A percentile compares a stretch with the other conserved stretches of the same genome.
Conservation (phyloP, 2,113 vertebrate genomes). For the Meles meles region DNA sequence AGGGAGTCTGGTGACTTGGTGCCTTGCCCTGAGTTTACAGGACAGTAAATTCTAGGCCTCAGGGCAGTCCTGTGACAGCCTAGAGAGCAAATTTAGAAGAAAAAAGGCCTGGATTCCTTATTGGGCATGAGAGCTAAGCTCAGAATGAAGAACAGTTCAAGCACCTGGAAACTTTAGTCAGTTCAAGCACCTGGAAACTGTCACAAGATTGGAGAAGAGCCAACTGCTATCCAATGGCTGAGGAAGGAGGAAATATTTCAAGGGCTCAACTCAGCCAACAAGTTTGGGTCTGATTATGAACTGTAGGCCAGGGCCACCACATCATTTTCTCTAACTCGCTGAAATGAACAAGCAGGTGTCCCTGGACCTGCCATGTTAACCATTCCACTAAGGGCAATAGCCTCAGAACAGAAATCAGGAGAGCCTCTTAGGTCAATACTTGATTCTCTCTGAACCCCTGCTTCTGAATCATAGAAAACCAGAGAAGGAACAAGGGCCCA, state of each 20-base stretch:
- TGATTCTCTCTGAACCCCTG: not conserved
- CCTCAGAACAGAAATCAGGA: not conserved
- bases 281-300: not conserved
- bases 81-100: not conserved
- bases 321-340: not conserved
- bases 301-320: not conserved
- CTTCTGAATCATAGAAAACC: not conserved
- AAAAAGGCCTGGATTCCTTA: not conserved
- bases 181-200: not conserved
- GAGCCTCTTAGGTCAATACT: not conserved
- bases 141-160: not conserved
- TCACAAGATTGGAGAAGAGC: not conserved
- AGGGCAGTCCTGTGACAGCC: not conserved
- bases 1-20: not conserved
- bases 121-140: not conserved
- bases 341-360: not conserved
- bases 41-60: not conserved
- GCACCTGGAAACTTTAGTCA: constrained; percentile 7
- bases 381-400: not conserved
- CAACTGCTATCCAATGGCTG: not conserved
- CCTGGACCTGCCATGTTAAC: not conserved
- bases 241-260: not conserved
- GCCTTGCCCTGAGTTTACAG: not conserved
- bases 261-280: not conserved
- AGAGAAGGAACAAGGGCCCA: not conserved